Percentiles rank a stretch among this genome's conserved stretches.
Evolutionary conservation across 2,888 invertebrate genomes (phyloP).

Genomic region (Neelides folsomi): DNA sequence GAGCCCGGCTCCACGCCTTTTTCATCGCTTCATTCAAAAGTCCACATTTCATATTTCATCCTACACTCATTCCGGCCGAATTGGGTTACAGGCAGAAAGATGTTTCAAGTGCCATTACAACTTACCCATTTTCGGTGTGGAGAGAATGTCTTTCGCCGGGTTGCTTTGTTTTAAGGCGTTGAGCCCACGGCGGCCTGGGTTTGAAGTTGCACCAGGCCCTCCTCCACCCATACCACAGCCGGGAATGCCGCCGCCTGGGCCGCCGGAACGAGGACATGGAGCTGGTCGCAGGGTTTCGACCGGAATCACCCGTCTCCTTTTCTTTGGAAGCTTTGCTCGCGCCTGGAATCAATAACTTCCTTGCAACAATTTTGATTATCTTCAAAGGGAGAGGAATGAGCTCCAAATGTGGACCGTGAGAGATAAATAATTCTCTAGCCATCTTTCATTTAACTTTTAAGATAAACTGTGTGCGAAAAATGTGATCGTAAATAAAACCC

Average conservation of each 20-base stretch:
- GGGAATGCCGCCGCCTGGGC: conserved; percentile 10
- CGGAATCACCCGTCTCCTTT: conserved; percentile 86
- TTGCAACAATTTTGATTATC: too few relatives aligned
- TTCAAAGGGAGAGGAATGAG: too few relatives aligned
- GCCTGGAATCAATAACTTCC: conserved; percentile 49
- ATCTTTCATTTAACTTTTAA: too few relatives aligned
- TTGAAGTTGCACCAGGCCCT: conserved; percentile 34
- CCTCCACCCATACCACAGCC: conserved; percentile 36
- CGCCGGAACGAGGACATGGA: conserved; percentile 40
- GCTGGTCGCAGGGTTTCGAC: conserved; percentile 79
- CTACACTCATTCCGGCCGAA: neutral
- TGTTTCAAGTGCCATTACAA: too few relatives aligned
- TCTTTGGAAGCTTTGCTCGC: conserved; percentile 96
- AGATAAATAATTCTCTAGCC: too few relatives aligned
- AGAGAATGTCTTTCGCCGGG: conserved; percentile 58
- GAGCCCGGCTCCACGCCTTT: conserved; percentile 33
- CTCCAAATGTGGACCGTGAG: too few relatives aligned
- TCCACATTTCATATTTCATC: conserved; percentile 6
- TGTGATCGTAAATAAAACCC: too few relatives aligned
- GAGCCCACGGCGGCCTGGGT: conserved; percentile 48
- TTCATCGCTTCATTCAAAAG: conserved; percentile 28
- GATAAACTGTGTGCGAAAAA: too few relatives aligned
- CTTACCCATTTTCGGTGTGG: conserved; percentile 65
- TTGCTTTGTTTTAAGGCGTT: conserved; percentile 79
- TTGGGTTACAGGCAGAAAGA: neutral